Conservation (phyloP, 2,888 invertebrate genomes). For the Apotomis capreana region DNA sequence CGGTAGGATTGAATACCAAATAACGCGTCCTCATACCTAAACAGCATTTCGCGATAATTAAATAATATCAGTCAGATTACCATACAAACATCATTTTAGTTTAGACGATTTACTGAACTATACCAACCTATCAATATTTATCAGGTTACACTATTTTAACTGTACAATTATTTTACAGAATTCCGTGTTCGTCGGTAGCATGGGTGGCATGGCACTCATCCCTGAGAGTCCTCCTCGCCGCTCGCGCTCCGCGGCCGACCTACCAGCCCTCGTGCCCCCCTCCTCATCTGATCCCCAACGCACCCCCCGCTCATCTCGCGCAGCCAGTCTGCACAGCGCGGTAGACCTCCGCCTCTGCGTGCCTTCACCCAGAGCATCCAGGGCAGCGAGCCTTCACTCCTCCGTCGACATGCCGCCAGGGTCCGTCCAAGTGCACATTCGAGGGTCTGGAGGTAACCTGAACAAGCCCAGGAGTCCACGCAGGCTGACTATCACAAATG, state of each 20-base stretch:
- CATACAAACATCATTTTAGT: background rate
- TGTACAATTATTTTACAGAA: conserved; percentile 81
- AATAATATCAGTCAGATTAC: no score
- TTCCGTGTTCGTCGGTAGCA: conserved; percentile 92
- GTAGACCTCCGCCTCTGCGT: conserved; percentile 70
- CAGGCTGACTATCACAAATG: conserved; percentile 61
- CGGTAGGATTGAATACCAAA: background rate
- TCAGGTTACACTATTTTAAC: background rate
- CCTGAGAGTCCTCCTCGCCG: conserved; percentile 88
- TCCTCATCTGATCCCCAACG: conserved; percentile 59
- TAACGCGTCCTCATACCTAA: background rate
- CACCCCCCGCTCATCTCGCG: conserved; percentile 72
- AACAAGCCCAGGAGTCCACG: conserved; percentile 73
- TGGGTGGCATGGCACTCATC: conserved; percentile 86
- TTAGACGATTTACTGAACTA: no score
- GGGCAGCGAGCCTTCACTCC: conserved; percentile 75
- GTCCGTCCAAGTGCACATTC: conserved; percentile 73
- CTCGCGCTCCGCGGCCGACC: conserved; percentile 92
- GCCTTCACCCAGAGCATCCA: conserved; percentile 71
- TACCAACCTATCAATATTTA: no score
- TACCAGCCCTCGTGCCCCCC: conserved; percentile 87
- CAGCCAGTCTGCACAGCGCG: conserved; percentile 76
- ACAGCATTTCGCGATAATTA: no score
- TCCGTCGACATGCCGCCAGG: conserved; percentile 70
- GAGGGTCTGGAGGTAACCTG: conserved; percentile 69